Conservation (phyloP, 2,113 vertebrate species). For the Phalacrocorax aristotelis region DNA sequence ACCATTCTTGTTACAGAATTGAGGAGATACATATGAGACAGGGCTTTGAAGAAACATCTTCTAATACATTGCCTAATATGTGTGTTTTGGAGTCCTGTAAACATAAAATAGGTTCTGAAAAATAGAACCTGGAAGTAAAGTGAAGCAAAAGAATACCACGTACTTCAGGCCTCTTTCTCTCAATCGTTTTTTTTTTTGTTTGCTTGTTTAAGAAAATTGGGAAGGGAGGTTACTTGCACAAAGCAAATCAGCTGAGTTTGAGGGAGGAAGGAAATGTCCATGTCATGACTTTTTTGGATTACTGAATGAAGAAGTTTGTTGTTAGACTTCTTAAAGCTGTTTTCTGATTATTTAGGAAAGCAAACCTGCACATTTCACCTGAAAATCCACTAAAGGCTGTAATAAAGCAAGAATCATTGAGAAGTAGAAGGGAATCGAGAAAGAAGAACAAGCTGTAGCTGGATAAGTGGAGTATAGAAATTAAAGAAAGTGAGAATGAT, state of each 20-base stretch:
- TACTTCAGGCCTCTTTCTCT: neutral
- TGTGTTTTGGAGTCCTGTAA: neutral
- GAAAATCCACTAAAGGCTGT: neutral
- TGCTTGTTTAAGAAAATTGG: neutral
- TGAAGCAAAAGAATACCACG: neutral
- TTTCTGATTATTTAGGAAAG: neutral
- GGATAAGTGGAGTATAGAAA: neutral
- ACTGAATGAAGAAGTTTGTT: neutral
- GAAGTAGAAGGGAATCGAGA: neutral
- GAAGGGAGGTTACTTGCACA: neutral
- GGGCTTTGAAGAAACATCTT: neutral
- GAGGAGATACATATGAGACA: neutral
- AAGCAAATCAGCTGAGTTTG: conserved; percentile 33
- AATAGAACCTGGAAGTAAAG: neutral
- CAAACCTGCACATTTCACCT: neutral
- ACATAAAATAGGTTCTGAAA: neutral
- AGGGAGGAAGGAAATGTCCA: neutral
- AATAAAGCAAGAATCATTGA: neutral
- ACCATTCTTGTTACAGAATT: neutral
- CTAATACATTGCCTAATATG: neutral
- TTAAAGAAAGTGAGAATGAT: neutral
- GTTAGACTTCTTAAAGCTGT: neutral
- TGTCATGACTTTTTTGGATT: neutral
- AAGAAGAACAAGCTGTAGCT: neutral
- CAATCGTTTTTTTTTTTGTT: neutral